phyloP scores from a whole-genome alignment of 2,113 vertebrate species.

The Hippocampus guttulatus region DNA sequence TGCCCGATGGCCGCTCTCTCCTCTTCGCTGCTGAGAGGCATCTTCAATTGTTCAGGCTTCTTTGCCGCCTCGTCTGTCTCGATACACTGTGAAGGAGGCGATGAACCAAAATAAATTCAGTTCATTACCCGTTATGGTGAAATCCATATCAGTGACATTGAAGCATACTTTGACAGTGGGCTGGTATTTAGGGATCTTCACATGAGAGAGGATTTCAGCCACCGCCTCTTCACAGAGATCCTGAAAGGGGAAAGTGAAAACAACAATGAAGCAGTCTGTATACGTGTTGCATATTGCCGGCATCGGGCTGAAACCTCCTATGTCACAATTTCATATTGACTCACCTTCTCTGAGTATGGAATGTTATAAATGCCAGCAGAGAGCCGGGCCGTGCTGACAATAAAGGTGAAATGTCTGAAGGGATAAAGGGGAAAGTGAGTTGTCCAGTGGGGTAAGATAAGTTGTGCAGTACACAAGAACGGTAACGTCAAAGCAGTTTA shows the following conservation, averaged over 20 bases:
- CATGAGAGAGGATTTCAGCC: slow-evolving; percentile 71
- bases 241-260: slow-evolving; percentile 54
- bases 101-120: not conserved
- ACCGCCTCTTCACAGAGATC: slow-evolving; percentile 79
- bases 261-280: slow-evolving; percentile 1
- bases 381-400: slow-evolving; percentile 86
- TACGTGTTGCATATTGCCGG: not conserved
- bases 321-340: not conserved
- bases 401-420: slow-evolving; percentile 85
- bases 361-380: slow-evolving; percentile 84
- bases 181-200: slow-evolving; percentile 87
- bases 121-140: not conserved
- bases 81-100: slow-evolving; percentile 75
- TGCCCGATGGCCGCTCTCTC: slow-evolving; percentile 86
- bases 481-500: slow-evolving; percentile 31
- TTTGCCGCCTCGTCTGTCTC: slow-evolving; percentile 88
- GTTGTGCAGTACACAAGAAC: not conserved
- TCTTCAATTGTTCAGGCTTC: slow-evolving; percentile 83
- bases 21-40: slow-evolving; percentile 88
- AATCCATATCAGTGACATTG: not conserved
- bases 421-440: slow-evolving; percentile 21
- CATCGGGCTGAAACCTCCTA: too few relatives aligned
- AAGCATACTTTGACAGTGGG: slow-evolving; percentile 86
- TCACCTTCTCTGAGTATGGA: slow-evolving; percentile 84
- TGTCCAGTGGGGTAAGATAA: not conserved